Evolutionary conservation across 2,797 vertebrate species (phyloP).

Genomic region (Coreius guichenoti): DNA sequence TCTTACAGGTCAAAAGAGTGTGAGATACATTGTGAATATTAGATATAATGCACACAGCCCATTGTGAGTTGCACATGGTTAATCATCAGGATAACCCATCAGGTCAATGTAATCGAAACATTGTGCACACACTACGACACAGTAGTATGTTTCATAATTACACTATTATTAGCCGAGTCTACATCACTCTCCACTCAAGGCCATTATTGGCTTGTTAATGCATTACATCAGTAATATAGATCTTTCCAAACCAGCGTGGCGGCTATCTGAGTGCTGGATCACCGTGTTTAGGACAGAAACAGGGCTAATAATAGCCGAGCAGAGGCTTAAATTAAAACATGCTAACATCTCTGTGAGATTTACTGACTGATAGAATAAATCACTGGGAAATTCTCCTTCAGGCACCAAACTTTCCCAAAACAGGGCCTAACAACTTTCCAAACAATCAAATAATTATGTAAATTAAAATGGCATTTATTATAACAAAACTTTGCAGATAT

Average conservation of each 20-base stretch:
- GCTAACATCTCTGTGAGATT: neutral
- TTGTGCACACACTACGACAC: neutral
- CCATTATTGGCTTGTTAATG: slow-evolving; percentile 17
- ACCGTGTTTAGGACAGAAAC: slow-evolving; percentile 28
- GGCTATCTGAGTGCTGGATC: neutral
- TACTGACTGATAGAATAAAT: neutral
- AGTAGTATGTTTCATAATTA: neutral
- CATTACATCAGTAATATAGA: slow-evolving; percentile 50
- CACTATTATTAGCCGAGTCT: slow-evolving; percentile 33
- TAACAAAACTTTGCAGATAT: neutral
- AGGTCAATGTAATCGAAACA: neutral
- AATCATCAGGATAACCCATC: neutral
- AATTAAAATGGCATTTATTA: neutral
- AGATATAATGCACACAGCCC: neutral
- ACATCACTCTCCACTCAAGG: slow-evolving; percentile 36
- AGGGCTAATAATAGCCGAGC: slow-evolving; percentile 28
- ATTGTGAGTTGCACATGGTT: neutral
- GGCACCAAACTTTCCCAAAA: neutral
- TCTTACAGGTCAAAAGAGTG: neutral
- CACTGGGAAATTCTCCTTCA: neutral
- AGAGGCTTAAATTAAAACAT: slow-evolving; percentile 8
- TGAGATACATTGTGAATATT: neutral
- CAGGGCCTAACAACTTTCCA: neutral
- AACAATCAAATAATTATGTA: neutral
- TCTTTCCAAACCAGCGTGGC: slow-evolving; percentile 56